Percentiles rank a stretch among this genome's conserved stretches.
Evolutionary conservation across 2,797 vertebrate species (phyloP).

Genomic region (Chaetodon trifasciatus): DNA sequence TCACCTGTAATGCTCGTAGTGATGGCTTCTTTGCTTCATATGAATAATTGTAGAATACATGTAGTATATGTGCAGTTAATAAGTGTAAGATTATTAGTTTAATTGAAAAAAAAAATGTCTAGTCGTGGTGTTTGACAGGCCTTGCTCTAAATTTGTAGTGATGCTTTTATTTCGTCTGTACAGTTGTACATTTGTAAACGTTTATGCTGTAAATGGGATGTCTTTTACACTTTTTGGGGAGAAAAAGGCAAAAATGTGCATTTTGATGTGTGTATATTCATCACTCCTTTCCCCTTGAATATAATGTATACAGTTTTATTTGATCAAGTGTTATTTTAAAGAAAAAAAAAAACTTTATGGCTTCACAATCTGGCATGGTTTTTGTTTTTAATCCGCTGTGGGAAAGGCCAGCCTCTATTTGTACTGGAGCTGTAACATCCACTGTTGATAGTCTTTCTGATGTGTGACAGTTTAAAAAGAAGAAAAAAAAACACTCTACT

Average conservation of each 20-base stretch:
- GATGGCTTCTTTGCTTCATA: constrained; percentile 92
- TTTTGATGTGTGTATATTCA: constrained; percentile 98
- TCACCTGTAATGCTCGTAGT: constrained; percentile 94
- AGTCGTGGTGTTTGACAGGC: constrained; percentile 93
- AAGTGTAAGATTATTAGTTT: constrained; percentile 98
- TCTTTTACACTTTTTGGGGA: constrained; percentile 91
- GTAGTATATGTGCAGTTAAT: constrained; percentile 98
- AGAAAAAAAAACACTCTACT: constrained; percentile 83
- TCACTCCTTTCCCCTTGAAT: constrained; percentile 94
- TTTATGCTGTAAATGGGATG: constrained; percentile 99
- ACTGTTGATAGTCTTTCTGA: constrained; percentile 93
- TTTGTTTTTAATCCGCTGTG: constrained; percentile 94
- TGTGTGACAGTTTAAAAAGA: constrained; percentile 82
- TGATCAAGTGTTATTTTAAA: constrained; percentile 96
- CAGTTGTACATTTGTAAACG: constrained; percentile 99
- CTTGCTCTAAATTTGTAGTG: constrained; percentile 97
- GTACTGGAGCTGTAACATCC: constrained; percentile 92
- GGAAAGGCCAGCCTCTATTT: constrained; percentile 93
- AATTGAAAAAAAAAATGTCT: constrained; percentile 83
- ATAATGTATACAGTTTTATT: constrained; percentile 99
- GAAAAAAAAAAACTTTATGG: constrained; percentile 89
- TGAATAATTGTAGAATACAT: constrained; percentile 92
- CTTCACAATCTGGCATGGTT: constrained; percentile 89
- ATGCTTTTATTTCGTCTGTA: constrained; percentile 96
- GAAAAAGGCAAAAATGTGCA: constrained; percentile 90